Conservation (phyloP, 2,797 vertebrate species). For the Halcyon chelicuti region DNA sequence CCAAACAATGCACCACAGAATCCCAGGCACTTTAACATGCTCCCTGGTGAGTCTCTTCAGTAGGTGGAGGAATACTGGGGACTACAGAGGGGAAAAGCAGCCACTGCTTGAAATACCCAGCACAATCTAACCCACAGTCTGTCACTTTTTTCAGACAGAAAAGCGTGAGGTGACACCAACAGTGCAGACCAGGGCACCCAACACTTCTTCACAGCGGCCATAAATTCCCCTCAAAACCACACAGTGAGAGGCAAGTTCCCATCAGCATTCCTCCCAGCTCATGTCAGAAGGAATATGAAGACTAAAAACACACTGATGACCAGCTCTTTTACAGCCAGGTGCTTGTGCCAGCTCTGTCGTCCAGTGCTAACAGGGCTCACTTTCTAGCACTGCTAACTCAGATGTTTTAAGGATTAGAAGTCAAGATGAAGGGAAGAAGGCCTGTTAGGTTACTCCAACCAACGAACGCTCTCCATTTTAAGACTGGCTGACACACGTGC, state of each 20-base stretch:
- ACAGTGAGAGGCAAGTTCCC: background rate
- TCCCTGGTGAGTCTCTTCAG: background rate
- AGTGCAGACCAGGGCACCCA: background rate
- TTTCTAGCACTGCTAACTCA: background rate
- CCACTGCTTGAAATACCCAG: background rate
- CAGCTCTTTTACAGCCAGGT: background rate
- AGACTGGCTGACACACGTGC: background rate
- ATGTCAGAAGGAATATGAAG: background rate
- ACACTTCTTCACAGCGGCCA: background rate
- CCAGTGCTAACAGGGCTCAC: background rate
- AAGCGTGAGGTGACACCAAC: accelerated
- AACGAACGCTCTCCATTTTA: background rate
- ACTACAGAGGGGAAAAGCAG: background rate
- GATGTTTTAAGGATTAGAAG: background rate
- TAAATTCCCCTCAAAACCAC: background rate
- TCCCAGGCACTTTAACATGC: background rate
- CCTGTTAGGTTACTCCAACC: background rate
- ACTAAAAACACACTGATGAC: background rate
- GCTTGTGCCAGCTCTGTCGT: background rate
- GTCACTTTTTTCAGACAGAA: background rate
- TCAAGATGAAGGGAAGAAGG: background rate
- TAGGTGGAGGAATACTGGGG: background rate
- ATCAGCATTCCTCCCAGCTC: background rate
- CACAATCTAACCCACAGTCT: background rate
- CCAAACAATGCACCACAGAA: background rate